phyloP scores from a whole-genome alignment of 2,797 vertebrate species.

The Sebastes wilsoni region DNA sequence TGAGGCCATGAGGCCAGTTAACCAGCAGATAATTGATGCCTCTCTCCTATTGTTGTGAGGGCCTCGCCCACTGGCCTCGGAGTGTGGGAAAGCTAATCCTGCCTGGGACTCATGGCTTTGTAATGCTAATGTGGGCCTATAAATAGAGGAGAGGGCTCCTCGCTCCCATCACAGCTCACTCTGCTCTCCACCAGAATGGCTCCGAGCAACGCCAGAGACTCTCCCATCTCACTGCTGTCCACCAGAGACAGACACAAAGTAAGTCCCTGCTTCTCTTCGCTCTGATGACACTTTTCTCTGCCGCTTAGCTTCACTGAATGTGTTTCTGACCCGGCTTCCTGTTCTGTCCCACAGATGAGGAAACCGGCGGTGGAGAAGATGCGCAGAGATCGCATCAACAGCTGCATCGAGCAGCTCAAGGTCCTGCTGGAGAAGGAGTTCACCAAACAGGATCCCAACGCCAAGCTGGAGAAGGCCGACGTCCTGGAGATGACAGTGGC shows the following conservation, averaged over 20 bases:
- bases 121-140: slow-evolving; percentile 77
- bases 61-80: slow-evolving; percentile 77
- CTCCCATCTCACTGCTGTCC: slow-evolving; percentile 52
- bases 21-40: slow-evolving; percentile 84
- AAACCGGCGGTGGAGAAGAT: slow-evolving; percentile 88
- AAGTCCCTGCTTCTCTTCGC: slow-evolving; percentile 28
- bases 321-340: too few species aligned
- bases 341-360: slow-evolving; percentile 76
- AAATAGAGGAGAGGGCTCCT: slow-evolving; percentile 76
- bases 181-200: slow-evolving; percentile 42
- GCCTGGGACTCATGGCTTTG: slow-evolving; percentile 76
- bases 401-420: slow-evolving; percentile 85
- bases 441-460: slow-evolving; percentile 80
- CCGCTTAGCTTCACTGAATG: too few species aligned
- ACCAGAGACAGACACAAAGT: slow-evolving; percentile 77
- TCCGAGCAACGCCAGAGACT: slow-evolving; percentile 27
- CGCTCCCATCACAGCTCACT: slow-evolving; percentile 54
- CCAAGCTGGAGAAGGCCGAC: slow-evolving; percentile 68
- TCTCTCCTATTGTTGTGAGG: slow-evolving; percentile 70
- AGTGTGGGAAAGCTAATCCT: slow-evolving; percentile 85
- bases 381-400: slow-evolving; percentile 86
- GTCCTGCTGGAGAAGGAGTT: slow-evolving; percentile 83
- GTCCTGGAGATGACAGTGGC: too few species aligned
- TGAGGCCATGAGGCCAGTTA: slow-evolving; percentile 66
- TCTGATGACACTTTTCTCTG: too few species aligned